Evolutionary conservation across 2,888 invertebrate species (phyloP), one percentile per base, ranked within the genome.

Genomic region (Sympetrum striolatum): DNA sequence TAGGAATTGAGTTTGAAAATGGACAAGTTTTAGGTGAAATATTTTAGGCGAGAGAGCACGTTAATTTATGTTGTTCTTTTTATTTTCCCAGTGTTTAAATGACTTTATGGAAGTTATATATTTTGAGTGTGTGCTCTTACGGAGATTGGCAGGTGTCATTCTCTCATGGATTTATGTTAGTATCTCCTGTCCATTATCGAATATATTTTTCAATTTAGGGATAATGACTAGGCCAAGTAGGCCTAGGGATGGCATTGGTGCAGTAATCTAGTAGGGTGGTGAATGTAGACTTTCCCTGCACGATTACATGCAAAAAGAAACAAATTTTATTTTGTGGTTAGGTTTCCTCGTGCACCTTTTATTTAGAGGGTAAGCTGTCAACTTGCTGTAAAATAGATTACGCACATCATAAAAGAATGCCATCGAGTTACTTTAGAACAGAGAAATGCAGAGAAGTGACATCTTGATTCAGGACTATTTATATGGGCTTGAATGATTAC

Each of bases 21-120:
- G 60, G 64, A 86, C 86, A 86, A 86, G 86, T 86, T 86, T 86
- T 64, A 86, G 60, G 86, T 64, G 86, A 64, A 53, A 53, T 86
- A 60, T 86, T 60, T 86, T 86, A 60, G 22, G 37, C 37, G 53
- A 37, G 86, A 86, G 86, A 86, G 86, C 86, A 86, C 35, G 86
- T 60, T 86, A 64, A 86, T 86, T 86, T 86, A 86, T 60, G 58
- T 86, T 86, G 58, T 86, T 58, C 58, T 58, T 86, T 86, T 86
- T 35, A 86, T 86, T 86, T 58, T 86, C 58, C 86, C 86, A 86
- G 86, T 60, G 60, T 60, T 53, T 64, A 60, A 35, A 60, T 25
- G 44, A 86, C 37, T 86, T 86, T 18, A 60, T 60, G 86, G 60
- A 86, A 60, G 86, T 86, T 73, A 31, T 73, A n/a, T n/a, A 2